Percentiles rank a stretch among this genome's conserved stretches.
Evolutionary conservation across 2,888 invertebrate species (phyloP).

Genomic region (Acleris sparsana): DNA sequence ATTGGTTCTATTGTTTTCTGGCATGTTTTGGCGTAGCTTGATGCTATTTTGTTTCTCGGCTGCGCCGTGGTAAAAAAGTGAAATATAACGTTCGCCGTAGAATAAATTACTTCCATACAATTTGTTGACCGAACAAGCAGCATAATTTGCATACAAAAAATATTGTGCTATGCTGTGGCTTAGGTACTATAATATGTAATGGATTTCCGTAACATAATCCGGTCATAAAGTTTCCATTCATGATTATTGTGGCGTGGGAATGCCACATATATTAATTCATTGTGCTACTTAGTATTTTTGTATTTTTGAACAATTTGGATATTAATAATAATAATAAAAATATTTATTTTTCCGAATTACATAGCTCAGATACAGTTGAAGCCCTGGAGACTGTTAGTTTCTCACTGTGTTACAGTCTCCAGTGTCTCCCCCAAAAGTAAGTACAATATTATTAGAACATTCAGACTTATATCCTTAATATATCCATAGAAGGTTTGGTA

Average conservation of each 20-base stretch:
- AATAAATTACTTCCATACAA: not conserved
- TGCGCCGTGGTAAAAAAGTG: conserved; percentile 4
- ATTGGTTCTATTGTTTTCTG: conserved; percentile 34
- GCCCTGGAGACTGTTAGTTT: too few relatives aligned
- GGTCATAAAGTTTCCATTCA: conserved; percentile 10
- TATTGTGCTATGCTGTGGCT: not conserved
- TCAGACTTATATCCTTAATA: too few relatives aligned
- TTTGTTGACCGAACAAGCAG: not conserved
- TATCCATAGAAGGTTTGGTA: not conserved
- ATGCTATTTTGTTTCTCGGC: conserved; percentile 15
- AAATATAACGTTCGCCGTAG: conserved; percentile 1
- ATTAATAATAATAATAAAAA: too few relatives aligned
- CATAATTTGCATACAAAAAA: not conserved
- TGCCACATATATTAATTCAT: not conserved
- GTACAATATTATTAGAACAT: too few relatives aligned
- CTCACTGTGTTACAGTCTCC: too few relatives aligned
- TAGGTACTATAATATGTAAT: conserved; percentile 2
- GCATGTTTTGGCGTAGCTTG: conserved; percentile 29
- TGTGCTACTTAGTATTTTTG: too few relatives aligned
- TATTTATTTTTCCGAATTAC: too few relatives aligned
- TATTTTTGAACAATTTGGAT: too few relatives aligned
- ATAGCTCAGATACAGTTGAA: too few relatives aligned
- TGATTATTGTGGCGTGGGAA: conserved; percentile 7
- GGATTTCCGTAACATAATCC: conserved; percentile 11
- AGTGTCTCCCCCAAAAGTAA: too few relatives aligned